Conservation (phyloP, 2,113 vertebrate species). For the Pachycephala philippinensis region DNA sequence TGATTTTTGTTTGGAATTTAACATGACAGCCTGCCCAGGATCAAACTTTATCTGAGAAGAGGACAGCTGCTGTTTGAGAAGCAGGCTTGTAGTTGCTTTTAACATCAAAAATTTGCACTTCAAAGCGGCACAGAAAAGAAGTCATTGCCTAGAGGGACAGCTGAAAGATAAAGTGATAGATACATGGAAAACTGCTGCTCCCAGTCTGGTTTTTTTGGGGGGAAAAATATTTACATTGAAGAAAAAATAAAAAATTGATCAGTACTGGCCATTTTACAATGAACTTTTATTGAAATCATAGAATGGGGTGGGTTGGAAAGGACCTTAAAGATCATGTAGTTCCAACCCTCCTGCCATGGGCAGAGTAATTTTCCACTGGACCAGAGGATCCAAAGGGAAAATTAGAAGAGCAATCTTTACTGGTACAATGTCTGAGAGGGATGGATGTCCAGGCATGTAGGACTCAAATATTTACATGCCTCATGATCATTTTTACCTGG, state of each 20-base stretch:
- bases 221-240: neutral
- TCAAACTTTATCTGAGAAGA: slow-evolving; percentile 9
- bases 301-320: neutral
- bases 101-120: slow-evolving; percentile 6
- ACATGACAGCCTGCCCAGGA: neutral
- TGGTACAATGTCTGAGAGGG: neutral
- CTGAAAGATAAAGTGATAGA: slow-evolving; percentile 1
- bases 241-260: neutral
- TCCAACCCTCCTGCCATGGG: neutral
- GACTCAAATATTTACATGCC: neutral
- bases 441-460: neutral
- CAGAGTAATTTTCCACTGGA: neutral
- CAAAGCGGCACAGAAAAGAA: neutral
- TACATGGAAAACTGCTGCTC: neutral
- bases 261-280: neutral
- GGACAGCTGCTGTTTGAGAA: neutral
- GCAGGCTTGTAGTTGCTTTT: neutral
- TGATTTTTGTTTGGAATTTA: neutral
- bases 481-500: neutral
- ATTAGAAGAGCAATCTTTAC: neutral
- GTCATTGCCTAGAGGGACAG: neutral
- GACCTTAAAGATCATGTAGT: neutral
- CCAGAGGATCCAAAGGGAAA: neutral
- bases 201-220: neutral
- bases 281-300: neutral